Conservation (phyloP, 2,113 vertebrate species). For the Anser brachyrhynchus region DNA sequence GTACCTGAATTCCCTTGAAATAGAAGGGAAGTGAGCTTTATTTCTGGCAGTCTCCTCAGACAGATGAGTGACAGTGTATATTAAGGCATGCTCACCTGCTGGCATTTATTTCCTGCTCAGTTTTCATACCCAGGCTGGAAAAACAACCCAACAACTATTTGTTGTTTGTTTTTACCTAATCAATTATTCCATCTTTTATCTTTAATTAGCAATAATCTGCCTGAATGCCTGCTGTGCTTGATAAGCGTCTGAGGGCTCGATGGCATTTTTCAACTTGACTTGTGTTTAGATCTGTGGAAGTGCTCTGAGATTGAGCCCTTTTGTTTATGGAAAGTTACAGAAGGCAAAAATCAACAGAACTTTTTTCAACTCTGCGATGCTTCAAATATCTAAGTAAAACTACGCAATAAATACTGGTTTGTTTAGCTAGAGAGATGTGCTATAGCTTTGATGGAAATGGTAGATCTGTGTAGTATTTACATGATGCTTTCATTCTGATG, state of each 20-base stretch:
- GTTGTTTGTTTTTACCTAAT: neutral
- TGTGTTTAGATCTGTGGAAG: neutral
- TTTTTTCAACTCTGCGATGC: neutral
- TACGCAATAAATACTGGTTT: neutral
- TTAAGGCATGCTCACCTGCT: neutral
- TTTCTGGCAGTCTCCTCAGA: neutral
- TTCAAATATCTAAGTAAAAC: neutral
- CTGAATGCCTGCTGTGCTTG: neutral
- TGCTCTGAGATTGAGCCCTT: constrained; percentile 23
- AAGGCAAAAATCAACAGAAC: constrained; percentile 12
- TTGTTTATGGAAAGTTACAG: neutral
- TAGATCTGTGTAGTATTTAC: constrained; percentile 70
- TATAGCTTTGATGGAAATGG: constrained; percentile 45
- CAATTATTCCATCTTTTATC: constrained; percentile 2
- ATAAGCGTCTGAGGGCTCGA: constrained; percentile 1
- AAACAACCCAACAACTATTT: neutral
- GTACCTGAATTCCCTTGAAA: neutral
- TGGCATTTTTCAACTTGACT: constrained; percentile 40
- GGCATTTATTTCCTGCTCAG: neutral
- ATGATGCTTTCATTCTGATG: constrained; percentile 12
- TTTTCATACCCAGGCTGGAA: neutral
- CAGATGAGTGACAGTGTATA: neutral
- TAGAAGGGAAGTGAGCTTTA: neutral
- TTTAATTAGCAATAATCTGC: neutral
- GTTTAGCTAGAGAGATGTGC: constrained; percentile 7